These are phyloP conservation scores for Laothoe populi DNA, from an alignment of 2,888 invertebrate genomes.

Conservation along the genomic window DNA sequence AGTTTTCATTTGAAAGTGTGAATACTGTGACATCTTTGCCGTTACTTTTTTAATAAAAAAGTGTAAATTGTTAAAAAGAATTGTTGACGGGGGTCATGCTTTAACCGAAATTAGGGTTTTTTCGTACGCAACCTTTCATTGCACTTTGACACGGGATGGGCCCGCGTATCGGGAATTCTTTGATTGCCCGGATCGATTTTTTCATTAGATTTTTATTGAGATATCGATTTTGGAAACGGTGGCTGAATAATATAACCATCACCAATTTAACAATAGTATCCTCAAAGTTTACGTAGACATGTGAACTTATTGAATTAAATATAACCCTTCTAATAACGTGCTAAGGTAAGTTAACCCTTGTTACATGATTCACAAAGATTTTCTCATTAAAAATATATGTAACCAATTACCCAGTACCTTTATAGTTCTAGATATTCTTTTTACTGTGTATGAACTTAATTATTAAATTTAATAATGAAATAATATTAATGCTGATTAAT, in stretches of 20 bases:
- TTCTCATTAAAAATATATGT: background rate
- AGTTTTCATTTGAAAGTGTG: constrained; percentile 79
- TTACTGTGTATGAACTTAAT: background rate
- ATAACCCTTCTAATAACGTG: constrained; percentile 47
- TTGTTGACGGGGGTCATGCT: constrained; percentile 83
- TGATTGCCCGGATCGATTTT: constrained; percentile 71
- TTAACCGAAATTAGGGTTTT: constrained; percentile 80
- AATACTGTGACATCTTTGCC: constrained; percentile 74
- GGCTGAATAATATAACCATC: constrained; percentile 74
- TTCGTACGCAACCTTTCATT: constrained; percentile 75
- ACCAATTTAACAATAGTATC: constrained; percentile 60
- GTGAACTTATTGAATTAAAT: constrained; percentile 62
- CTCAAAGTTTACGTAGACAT: constrained; percentile 67
- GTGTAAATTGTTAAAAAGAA: constrained; percentile 72
- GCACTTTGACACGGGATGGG: constrained; percentile 80
- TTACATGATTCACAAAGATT: background rate
- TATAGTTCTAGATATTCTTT: background rate
- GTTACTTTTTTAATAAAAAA: constrained; percentile 75
- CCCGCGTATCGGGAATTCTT: constrained; percentile 60
- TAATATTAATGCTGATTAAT: too few relatives aligned
- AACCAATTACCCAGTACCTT: background rate
- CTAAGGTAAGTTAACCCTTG: constrained; percentile 9
- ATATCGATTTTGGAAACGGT: constrained; percentile 74
- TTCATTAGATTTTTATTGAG: constrained; percentile 69
- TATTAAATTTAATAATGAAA: background rate